Percentiles rank a stretch among this genome's conserved stretches.
Evolutionary conservation across 2,797 vertebrate species (phyloP).

Genomic region (Eulemur rubriventer): DNA sequence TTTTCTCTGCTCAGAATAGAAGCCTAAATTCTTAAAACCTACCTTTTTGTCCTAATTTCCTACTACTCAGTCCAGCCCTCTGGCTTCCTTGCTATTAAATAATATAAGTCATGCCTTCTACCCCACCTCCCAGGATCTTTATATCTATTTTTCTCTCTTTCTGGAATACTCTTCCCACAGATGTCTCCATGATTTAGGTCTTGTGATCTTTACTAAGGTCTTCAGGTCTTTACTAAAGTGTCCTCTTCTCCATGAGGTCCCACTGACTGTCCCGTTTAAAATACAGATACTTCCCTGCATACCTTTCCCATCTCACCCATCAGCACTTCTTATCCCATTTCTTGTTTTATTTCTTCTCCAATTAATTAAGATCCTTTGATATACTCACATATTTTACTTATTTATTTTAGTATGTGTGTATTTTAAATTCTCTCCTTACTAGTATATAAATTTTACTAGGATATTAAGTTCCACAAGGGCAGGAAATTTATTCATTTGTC

Average conservation of each 20-base stretch:
- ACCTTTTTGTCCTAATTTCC: neutral
- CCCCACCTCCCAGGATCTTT: neutral
- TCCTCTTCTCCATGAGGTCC: neutral
- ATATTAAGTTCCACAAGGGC: neutral
- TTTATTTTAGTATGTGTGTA: neutral
- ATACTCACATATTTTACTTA: neutral
- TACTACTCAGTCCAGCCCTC: neutral
- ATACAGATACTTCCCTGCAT: neutral
- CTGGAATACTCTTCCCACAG: neutral
- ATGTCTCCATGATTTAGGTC: neutral
- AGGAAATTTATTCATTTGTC: slow-evolving; percentile 32
- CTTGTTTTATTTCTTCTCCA: neutral
- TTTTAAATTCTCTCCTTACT: neutral
- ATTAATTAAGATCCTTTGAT: neutral
- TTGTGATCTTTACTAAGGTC: neutral
- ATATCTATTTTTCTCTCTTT: neutral
- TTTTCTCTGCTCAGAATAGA: neutral
- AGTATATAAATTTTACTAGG: neutral
- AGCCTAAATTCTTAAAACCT: neutral
- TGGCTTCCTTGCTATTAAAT: neutral
- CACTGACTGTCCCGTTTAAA: neutral
- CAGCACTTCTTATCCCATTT: neutral
- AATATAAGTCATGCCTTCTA: neutral
- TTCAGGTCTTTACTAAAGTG: neutral
- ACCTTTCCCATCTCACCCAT: neutral